These are phyloP conservation scores for Nephrotoma appendiculata DNA, from an alignment of 2,888 invertebrate species.

Conservation along the genomic window DNA sequence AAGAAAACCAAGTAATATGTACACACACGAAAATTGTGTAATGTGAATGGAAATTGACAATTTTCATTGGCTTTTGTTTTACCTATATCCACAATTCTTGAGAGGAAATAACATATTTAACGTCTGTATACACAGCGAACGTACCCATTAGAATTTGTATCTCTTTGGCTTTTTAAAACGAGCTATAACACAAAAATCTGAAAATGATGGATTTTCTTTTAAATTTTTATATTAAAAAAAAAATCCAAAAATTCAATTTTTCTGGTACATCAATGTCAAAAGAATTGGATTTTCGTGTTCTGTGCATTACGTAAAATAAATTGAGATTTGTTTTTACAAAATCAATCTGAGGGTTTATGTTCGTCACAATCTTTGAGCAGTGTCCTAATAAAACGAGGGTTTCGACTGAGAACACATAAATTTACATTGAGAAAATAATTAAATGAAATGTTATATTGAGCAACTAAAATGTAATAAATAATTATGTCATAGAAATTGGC, in stretches of 20 bases:
- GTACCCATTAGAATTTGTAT: not conserved
- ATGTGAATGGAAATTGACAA: not conserved
- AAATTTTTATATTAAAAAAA: not conserved
- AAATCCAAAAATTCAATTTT: not conserved
- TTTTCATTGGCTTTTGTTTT: not conserved
- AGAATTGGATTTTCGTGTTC: not conserved
- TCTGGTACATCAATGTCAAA: not conserved
- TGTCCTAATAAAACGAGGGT: too few species aligned
- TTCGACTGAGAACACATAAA: too few species aligned
- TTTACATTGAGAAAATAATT: too few species aligned
- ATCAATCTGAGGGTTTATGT: too few species aligned
- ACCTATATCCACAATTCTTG: not conserved
- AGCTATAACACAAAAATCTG: not conserved
- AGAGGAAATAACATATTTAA: not conserved
- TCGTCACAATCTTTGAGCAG: too few species aligned
- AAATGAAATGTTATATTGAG: too few species aligned
- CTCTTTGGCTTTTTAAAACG: not conserved
- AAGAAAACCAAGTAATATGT: not conserved
- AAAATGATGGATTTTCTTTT: not conserved
- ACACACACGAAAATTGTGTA: not conserved
- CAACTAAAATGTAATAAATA: too few species aligned
- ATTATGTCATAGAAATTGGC: too few species aligned
- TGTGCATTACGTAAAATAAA: not conserved
- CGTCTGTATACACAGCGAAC: not conserved
- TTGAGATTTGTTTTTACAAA: too few species aligned